Evolutionary conservation across 2,888 invertebrate genomes (phyloP).

Genomic region (Meiosimyza platycephala): DNA sequence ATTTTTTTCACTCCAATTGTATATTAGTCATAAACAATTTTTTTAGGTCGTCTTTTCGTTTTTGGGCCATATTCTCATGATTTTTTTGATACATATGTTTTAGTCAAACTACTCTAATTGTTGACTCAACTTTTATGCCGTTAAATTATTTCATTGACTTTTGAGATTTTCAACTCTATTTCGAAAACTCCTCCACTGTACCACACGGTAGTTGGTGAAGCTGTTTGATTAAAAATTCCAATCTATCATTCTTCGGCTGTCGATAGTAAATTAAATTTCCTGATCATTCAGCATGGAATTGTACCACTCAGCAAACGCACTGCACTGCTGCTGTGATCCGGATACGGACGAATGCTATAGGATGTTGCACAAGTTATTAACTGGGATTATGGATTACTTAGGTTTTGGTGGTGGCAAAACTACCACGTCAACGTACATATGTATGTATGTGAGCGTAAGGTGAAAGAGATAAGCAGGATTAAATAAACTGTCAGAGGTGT

Average conservation of each 20-base stretch:
- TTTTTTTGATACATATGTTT: no score
- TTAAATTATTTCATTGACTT: no score
- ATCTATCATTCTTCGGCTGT: conserved; percentile 49
- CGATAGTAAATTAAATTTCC: conserved; percentile 45
- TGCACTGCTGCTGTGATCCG: neutral
- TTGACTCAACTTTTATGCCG: no score
- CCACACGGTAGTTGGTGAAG: neutral
- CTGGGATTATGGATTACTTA: conserved; percentile 32
- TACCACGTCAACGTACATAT: neutral
- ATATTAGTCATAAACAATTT: no score
- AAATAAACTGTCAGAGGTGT: conserved; percentile 28
- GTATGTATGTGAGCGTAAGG: neutral
- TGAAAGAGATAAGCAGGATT: neutral
- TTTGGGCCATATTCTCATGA: no score
- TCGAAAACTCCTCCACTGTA: no score
- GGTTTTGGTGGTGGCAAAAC: neutral
- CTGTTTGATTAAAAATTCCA: conserved; percentile 46
- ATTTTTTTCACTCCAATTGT: no score
- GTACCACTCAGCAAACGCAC: neutral
- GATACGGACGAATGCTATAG: neutral
- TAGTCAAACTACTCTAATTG: no score
- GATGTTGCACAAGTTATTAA: conserved; percentile 9
- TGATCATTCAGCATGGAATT: conserved; percentile 29
- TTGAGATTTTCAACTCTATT: no score
- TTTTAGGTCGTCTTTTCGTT: no score